phyloP scores from a whole-genome alignment of 1,140 invertebrate species.

The Ceratina japonica region DNA sequence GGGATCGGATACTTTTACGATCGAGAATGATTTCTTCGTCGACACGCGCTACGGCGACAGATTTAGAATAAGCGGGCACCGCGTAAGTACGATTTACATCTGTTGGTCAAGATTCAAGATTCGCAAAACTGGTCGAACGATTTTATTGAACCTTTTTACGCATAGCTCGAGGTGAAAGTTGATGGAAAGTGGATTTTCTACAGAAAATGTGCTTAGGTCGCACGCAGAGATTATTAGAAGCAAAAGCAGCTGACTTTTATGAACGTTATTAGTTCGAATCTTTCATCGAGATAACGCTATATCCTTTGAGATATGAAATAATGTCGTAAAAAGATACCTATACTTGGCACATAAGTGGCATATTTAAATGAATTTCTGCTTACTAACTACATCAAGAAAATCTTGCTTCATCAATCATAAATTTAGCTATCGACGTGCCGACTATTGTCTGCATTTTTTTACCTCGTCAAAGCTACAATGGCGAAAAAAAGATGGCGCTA shows the following conservation, averaged over 20 bases:
- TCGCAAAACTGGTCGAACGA: neutral
- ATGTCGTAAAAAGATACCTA: too few relatives aligned
- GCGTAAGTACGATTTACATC: neutral
- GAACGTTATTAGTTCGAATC: too few relatives aligned
- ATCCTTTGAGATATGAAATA: too few relatives aligned
- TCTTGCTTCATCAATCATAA: too few relatives aligned
- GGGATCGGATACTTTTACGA: neutral
- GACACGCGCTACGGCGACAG: neutral
- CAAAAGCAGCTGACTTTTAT: too few relatives aligned
- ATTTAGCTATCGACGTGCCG: slow-evolving; percentile 9
- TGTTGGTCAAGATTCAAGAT: neutral
- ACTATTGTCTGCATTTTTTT: neutral
- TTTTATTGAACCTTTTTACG: neutral
- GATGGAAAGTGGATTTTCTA: neutral
- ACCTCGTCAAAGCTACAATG: neutral
- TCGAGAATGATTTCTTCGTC: neutral
- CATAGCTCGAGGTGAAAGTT: neutral
- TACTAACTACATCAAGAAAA: neutral
- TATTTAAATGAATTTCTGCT: too few relatives aligned
- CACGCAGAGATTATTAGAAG: neutral
- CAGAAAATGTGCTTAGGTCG: neutral
- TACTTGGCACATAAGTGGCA: too few relatives aligned
- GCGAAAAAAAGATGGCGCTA: slow-evolving; percentile 37
- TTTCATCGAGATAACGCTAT: too few relatives aligned
- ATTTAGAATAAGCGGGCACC: neutral